These are phyloP conservation scores for Plestiodon gilberti DNA, from an alignment of 2,113 vertebrate species.

Conservation along the genomic window DNA sequence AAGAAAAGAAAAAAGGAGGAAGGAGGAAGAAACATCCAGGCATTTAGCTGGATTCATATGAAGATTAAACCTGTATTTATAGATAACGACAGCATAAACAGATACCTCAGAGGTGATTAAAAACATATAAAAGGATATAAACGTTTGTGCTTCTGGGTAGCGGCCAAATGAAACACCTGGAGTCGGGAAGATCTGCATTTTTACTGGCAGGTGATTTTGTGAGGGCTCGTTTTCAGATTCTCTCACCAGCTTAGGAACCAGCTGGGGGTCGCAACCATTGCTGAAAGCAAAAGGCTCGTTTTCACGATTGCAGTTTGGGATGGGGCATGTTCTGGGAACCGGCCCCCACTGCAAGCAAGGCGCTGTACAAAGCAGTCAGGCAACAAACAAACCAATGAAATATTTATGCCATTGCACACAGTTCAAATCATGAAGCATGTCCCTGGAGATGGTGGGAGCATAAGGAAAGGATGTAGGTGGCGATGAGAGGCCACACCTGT, in stretches of 20 bases:
- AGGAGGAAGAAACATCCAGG: neutral
- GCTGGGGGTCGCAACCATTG: neutral
- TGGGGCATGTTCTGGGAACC: neutral
- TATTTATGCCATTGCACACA: too few species aligned
- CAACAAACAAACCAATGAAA: too few species aligned
- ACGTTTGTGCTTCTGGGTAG: neutral
- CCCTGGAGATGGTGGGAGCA: too few species aligned
- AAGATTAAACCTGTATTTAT: neutral
- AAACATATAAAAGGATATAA: neutral
- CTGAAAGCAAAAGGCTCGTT: neutral
- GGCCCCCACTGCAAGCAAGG: neutral
- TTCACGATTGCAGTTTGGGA: neutral
- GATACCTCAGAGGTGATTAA: neutral
- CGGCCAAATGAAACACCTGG: neutral
- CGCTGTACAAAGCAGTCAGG: too few species aligned
- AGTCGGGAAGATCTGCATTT: neutral
- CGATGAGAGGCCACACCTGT: too few species aligned
- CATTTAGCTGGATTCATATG: neutral
- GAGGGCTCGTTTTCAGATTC: neutral
- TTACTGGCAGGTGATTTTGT: neutral
- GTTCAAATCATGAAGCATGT: too few species aligned
- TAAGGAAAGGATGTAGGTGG: too few species aligned
- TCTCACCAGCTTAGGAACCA: neutral
- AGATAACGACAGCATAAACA: neutral
- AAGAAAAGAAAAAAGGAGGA: neutral